Base-by-base conservation (phyloP, 2,888 invertebrate genomes). In the Steromphala cineraria region DNA sequence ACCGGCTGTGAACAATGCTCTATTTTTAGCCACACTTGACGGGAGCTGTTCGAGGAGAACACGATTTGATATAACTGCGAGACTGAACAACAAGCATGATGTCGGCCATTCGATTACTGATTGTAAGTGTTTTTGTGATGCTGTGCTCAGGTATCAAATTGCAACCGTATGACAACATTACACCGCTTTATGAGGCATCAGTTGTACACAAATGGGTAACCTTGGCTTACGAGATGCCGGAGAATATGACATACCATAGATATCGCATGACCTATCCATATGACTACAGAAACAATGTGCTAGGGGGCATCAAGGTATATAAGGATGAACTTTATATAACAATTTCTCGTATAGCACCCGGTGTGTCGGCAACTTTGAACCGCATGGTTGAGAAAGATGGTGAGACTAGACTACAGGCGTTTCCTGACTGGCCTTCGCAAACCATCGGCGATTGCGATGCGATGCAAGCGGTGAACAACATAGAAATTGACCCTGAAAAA, bases 401-500 rank as follows among this genome's bases (percentile, higher is more conserved):
- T 0, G 40, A 83, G 17, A 36, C 67, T 13, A 36, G 85, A 17
- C 83, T 90, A 7, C 81, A 85, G 28, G 89, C 90, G 0, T 91
- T 86, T 40, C 90, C 90, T 0, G 84, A 80, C 67, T 90, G 90
- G 90, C 80, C 78, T 1, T 84, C 84, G 84, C 90, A 90, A 80
- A 83, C 79, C 19, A 77, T 87, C 31, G 91, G 89, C 0, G 84
- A 89, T 79, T 91, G 91, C 71, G 75, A 83, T n/a, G 89, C 88
- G 0, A 82, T 91, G n/a, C 91, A 91, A 78, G 88, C 86, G 77
- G 89, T 89, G 13, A 89, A 89, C 81, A 88, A 88, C 74, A 90
- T 91, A 86, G 89, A 90, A 79, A 84, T 91, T 13, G 90, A 89
- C 79, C 90, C 90, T 24, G 88, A 87, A 79, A 86, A 85, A 5